Base-by-base conservation (phyloP, 2,888 invertebrate genomes). In the Macrophya annulata region DNA sequence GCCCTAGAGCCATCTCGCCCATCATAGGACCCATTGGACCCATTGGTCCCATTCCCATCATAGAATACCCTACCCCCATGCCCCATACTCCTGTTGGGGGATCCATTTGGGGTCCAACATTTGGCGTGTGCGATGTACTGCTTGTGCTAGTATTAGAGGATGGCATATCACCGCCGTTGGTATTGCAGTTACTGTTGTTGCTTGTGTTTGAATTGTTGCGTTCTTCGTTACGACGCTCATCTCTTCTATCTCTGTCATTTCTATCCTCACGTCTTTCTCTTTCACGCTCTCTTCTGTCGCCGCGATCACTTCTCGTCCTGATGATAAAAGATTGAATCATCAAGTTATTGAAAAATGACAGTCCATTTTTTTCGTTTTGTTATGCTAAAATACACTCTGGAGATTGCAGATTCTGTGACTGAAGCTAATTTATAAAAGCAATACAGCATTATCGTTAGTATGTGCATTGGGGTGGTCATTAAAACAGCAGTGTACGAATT, bases 31-130 rank as follows among this genome's bases (percentile, higher is more conserved):
- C 91, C 90, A 93, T 92, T 21, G 95, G 92, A 68, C 95, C 95
- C 94, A 95, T 95, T 10, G 94, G 94, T 6, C 94, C 94, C 89
- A 95, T 94, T 48, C 94, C 94, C 89, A 95, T 94, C 92, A 95
- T 94, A 0, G 94, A 94, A 89, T 95, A 95, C 48, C 94, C 94
- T 88, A 94, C 93, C 1, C 92, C 92, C 92, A 93, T 91, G n/a
- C 92, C 88, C 92, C 92, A 93, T 48, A 93, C 92, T 8, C 92
- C 90, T 40, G 90, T 74, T 0, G 89, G 87, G 62, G 92, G 89
- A 48, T 93, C 92, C 86, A 92, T 90, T 84, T 91, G 91, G 3
- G 91, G 89, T 15, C 90, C 90, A 85, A 92, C 88, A 17, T 87
- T 89, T 5, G 90, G 88, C 40, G 83, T 92, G 84, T 92, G 91